phyloP scores from a whole-genome alignment of 2,113 vertebrate species.

The Dermatemys mawii region DNA sequence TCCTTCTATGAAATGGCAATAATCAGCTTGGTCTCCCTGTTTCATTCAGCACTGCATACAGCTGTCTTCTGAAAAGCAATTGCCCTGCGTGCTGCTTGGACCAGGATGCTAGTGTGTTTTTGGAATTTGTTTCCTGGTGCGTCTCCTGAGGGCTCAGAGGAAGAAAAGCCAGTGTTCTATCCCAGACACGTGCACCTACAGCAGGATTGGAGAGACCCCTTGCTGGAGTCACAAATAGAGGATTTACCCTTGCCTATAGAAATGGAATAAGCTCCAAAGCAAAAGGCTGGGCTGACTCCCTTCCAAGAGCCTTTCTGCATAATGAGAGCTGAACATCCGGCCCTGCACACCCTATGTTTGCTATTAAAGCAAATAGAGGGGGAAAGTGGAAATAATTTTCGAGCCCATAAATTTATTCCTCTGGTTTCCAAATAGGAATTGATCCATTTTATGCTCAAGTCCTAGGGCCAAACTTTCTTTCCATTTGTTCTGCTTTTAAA shows the following conservation, averaged over 20 bases:
- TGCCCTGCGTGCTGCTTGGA: background rate
- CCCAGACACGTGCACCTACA: slow-evolving; percentile 76
- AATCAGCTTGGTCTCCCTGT: background rate
- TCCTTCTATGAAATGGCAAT: background rate
- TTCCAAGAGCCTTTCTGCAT: slow-evolving; percentile 27
- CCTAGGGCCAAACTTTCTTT: background rate
- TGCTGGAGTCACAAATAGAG: slow-evolving; percentile 72
- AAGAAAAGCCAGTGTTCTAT: slow-evolving; percentile 46
- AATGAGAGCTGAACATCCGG: slow-evolving; percentile 14
- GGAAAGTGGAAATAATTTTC: background rate
- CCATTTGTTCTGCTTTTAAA: background rate
- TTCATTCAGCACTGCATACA: slow-evolving; percentile 14
- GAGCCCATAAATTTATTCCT: slow-evolving; percentile 1
- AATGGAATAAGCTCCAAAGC: slow-evolving; percentile 51
- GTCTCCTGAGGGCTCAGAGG: slow-evolving; percentile 47
- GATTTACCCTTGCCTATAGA: slow-evolving; percentile 72
- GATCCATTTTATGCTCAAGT: background rate
- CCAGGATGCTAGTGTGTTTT: slow-evolving; percentile 35
- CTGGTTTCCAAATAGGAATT: background rate
- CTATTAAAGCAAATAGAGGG: background rate
- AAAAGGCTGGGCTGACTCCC: slow-evolving; percentile 50
- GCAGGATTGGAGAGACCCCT: slow-evolving; percentile 67
- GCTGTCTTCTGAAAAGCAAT: slow-evolving; percentile 32
- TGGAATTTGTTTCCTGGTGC: slow-evolving; percentile 47
- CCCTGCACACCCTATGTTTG: slow-evolving; percentile 19